phyloP scores from a whole-genome alignment of 2,888 invertebrate genomes.

The Brenthis daphne region DNA sequence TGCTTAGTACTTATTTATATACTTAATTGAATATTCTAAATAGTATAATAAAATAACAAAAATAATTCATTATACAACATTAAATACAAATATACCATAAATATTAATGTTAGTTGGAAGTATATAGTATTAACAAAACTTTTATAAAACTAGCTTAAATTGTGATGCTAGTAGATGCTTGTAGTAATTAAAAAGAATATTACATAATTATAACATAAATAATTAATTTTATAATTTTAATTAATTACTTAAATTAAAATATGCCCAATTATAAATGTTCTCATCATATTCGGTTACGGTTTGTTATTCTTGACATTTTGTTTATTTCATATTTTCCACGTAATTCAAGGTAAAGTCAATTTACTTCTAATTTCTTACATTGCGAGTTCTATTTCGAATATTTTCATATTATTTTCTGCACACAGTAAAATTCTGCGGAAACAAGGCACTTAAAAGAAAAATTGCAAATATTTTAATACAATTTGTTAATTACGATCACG shows the following conservation, averaged over 20 bases:
- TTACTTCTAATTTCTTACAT: neutral
- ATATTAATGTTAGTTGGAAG: too few species aligned
- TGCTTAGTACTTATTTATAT: slow-evolving; percentile 45
- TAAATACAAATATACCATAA: too few species aligned
- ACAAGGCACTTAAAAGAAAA: neutral
- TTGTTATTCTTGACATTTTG: slow-evolving; percentile 21
- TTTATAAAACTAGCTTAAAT: too few species aligned
- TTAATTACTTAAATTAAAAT: slow-evolving; percentile 8
- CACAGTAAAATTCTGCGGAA: neutral
- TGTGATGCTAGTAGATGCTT: too few species aligned
- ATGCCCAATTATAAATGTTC: slow-evolving; percentile 13
- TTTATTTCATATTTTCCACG: slow-evolving; percentile 15
- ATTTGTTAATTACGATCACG: slow-evolving; percentile 47
- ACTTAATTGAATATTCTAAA: neutral
- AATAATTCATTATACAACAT: too few species aligned
- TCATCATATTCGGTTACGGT: slow-evolving; percentile 18
- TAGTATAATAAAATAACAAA: neutral
- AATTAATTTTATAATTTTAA: neutral
- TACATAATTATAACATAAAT: neutral
- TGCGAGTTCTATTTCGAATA: neutral
- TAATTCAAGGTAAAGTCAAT: slow-evolving; percentile 9
- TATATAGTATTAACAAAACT: too few species aligned
- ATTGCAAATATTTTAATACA: neutral
- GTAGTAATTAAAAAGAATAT: too few species aligned
- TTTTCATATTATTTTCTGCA: too few species aligned